These are phyloP conservation scores for Physeter macrocephalus DNA, from an alignment of 2,113 vertebrate genomes.

Conservation along the genomic window DNA sequence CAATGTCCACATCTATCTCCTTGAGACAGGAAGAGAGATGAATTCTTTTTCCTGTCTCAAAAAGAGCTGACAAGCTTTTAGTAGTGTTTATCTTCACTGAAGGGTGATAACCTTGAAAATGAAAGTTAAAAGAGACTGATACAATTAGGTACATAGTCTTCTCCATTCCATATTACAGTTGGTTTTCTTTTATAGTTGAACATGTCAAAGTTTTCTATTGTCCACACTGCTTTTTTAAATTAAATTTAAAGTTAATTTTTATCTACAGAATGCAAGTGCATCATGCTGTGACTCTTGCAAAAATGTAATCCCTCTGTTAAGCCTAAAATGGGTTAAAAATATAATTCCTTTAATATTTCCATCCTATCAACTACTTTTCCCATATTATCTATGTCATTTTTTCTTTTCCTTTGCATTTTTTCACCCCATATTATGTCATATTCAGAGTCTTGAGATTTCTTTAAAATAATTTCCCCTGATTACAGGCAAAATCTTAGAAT, in stretches of 20 bases:
- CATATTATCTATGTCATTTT: not conserved
- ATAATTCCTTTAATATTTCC: not conserved
- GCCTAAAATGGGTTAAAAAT: not conserved
- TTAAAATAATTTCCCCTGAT: not conserved
- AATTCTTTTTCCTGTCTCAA: constrained; percentile 40
- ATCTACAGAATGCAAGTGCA: not conserved
- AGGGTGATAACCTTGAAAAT: constrained; percentile 67
- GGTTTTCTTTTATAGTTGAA: not conserved
- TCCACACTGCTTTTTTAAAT: not conserved
- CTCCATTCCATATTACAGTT: not conserved
- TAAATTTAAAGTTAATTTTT: constrained; percentile 7
- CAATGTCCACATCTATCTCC: constrained; percentile 51
- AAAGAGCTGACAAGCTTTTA: constrained; percentile 57
- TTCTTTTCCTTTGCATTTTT: not conserved
- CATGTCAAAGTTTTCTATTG: not conserved
- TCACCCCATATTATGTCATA: not conserved
- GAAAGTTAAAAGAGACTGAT: constrained; percentile 54
- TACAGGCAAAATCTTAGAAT: not conserved
- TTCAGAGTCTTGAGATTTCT: not conserved
- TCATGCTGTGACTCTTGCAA: not conserved
- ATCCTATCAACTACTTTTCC: not conserved
- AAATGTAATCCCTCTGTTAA: not conserved
- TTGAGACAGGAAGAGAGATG: constrained; percentile 38
- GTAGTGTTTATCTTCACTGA: constrained; percentile 61
- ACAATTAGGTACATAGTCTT: not conserved